Evolutionary conservation across 2,113 vertebrate species (phyloP).

Genomic region (Alaudala cheleensis): DNA sequence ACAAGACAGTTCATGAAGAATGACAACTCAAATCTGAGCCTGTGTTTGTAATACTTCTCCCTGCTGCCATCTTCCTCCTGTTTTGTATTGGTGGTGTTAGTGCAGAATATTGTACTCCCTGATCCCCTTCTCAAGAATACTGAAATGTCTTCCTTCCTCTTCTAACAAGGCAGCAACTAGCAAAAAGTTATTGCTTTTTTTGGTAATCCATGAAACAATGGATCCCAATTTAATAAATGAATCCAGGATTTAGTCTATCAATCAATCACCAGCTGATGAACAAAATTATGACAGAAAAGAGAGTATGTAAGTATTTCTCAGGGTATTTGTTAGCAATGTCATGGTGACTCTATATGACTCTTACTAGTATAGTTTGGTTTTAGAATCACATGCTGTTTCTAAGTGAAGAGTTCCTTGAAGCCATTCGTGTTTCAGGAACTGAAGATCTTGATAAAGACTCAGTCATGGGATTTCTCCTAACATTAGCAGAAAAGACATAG

Average conservation of each 20-base stretch:
- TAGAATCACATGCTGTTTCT: background rate
- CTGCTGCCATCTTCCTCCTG: background rate
- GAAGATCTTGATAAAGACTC: background rate
- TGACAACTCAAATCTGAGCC: background rate
- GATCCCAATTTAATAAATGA: background rate
- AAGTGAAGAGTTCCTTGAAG: background rate
- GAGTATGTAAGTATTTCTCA: background rate
- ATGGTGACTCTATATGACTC: background rate
- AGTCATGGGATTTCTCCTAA: background rate
- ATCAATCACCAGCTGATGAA: background rate
- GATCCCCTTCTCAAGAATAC: background rate
- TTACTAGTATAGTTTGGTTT: background rate
- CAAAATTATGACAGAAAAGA: background rate
- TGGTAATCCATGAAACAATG: background rate
- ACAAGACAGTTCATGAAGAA: background rate
- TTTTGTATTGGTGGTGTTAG: background rate
- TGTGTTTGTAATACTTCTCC: background rate
- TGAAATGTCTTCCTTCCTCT: background rate
- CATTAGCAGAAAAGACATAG: background rate
- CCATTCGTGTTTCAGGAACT: background rate
- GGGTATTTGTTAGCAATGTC: background rate
- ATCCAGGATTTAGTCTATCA: background rate
- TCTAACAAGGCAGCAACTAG: background rate
- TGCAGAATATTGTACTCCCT: background rate
- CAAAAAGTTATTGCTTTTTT: background rate